Base-by-base conservation (phyloP, 2,888 invertebrate species). In the Strigamia crassipes region DNA sequence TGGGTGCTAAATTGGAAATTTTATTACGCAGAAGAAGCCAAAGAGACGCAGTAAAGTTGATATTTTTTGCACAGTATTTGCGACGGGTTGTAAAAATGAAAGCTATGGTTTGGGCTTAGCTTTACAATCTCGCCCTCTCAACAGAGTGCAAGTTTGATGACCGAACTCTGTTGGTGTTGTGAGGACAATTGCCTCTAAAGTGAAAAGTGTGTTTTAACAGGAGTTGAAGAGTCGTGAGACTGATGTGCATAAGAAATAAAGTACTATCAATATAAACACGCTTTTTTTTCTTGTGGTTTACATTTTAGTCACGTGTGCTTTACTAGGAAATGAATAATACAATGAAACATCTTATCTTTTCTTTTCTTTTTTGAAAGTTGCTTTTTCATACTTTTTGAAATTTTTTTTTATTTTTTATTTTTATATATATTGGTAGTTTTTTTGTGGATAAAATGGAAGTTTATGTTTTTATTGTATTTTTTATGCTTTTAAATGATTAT, bases 401-500 rank as follows among this genome's bases (percentile, higher is more conserved):
- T n/a, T n/a, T n/a, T 41, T 41, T 41, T 8, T 41, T 34, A 34
- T 6, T 5, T 34, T 34, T 34, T n/a, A n/a, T n/a, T n/a, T n/a
- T 41, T 41, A 8, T 8, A 15, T 10, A 42, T 42, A 42, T 10
- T 42, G 42, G 6, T 6, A 34, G 42, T 42, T 42, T 42, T 42
- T 42, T 42, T 15, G 12, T 42, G 42, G 2, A 13, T 2, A 15
- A 34, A 34, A 34, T 34, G 18, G 18, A 18, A 18, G 18, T 18
- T 21, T 61, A n/a, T 21, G 9, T 61, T 61, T 61, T 61, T 61
- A 61, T 21, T 21, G 61, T 61, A 18, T 23, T 12, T 18, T 61
- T 61, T 61, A 15, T 61, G 18, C 23, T 61, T 61, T 61, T 61
- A 21, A 61, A 61, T 61, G 61, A 61, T 21, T 61, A 61, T 61